Evolutionary conservation across 1,140 invertebrate species (phyloP), one percentile per base, ranked within the genome.

Genomic region (Campoletis sonorensis): DNA sequence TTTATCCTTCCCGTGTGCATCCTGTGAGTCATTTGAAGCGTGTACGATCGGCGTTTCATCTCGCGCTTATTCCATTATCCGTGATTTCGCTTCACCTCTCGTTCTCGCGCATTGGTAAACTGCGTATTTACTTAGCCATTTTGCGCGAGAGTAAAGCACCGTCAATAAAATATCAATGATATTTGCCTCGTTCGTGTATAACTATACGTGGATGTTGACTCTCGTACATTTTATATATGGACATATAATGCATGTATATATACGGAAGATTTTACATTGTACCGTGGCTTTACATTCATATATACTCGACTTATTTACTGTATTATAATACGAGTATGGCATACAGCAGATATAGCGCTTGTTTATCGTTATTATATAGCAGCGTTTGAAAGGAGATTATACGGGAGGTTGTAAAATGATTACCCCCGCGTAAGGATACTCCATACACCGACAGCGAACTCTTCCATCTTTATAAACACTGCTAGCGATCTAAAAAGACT

Each of bases 81-180:
- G 4, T 23, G n/a, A 51, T 15, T 68, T 76, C 67, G 18, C 64
- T 77, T 33, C 54, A 23, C 40, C 37, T 21, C 40, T 23, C 45
- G 15, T 51, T 27, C 54, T 49, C 45, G 13, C 67, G 30, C 1
- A 84, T 82, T 83, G 51, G 78, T 82, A 84, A 89, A 90, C 87
- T 81, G 85, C 82, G 81, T 84, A 86, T 88, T 89, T 86, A 86
- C 87, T 82, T 75, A 81, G 77, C 80, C 85, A 81, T 83, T 77
- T 76, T 64, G n/a, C 21, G 21, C 72, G 58, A 83, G 82, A 82
- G 77, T 86, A 88, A 88, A 84, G 45, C 61, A 70, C 80, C 11
- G 78, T 80, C 87, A 86, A 88, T 88, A 89, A 90, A 90, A 88
- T 89, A 90, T 87, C 88, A 90, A 87, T 90, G 88, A 91, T 90